These are phyloP conservation scores for Drosophila mettleri DNA, from an alignment of 2,888 invertebrate genomes.

Conservation along the genomic window DNA sequence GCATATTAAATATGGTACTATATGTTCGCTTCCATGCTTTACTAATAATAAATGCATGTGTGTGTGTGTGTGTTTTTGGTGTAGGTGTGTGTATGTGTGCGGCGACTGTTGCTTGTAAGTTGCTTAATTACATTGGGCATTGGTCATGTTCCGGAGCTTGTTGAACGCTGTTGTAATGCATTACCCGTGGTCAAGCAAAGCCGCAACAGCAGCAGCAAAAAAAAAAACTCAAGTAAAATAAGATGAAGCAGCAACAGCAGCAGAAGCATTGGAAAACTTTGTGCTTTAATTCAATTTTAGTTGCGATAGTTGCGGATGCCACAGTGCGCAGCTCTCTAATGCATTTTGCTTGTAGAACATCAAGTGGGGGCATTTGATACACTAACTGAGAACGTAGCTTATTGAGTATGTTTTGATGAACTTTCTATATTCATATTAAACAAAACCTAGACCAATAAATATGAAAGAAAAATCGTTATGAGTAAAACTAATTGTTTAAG, in stretches of 20 bases:
- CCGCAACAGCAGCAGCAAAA: conserved; percentile 30
- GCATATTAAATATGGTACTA: conserved; percentile 73
- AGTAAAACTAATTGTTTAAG: no score
- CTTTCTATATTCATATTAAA: background rate
- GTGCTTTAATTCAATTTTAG: conserved; percentile 73
- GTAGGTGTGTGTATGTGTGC: conserved; percentile 15
- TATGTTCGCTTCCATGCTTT: conserved; percentile 36
- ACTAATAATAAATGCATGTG: conserved; percentile 60
- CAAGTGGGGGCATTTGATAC: conserved; percentile 18
- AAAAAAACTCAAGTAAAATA: conserved; percentile 9
- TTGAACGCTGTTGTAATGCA: conserved; percentile 70
- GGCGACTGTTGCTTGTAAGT: conserved; percentile 61
- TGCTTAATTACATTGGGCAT: conserved; percentile 74
- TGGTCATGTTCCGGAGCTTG: conserved; percentile 49
- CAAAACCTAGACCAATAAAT: background rate
- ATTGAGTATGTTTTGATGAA: background rate
- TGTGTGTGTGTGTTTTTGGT: conserved; percentile 11
- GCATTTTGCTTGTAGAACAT: conserved; percentile 66
- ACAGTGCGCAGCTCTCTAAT: conserved; percentile 52
- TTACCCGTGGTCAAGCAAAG: conserved; percentile 66
- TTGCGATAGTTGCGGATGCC: conserved; percentile 60
- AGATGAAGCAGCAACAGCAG: conserved; percentile 5
- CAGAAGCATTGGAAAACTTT: conserved; percentile 58
- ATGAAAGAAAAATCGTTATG: background rate
- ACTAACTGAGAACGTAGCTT: background rate